Base-by-base conservation (phyloP, 2,113 vertebrate species). In the Calidris pugnax region DNA sequence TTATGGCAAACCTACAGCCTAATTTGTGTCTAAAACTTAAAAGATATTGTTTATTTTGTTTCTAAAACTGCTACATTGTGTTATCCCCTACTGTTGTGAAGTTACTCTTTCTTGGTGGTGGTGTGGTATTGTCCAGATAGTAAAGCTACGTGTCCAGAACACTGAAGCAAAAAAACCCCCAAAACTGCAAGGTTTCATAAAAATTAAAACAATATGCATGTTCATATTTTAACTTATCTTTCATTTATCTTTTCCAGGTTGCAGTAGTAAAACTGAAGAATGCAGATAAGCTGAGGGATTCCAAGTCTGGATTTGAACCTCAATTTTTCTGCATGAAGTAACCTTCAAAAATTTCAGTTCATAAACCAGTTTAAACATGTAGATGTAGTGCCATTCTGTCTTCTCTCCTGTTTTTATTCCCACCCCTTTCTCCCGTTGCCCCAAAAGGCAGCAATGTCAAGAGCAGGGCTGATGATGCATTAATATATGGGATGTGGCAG, bases 221-320 rank as follows among this genome's bases (percentile, higher is more conserved):
- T 90, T 63, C 2, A 1, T 86, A 5, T 80, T 88, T 59, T 80
- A 41, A 63, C 41, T 88, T 80, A 16, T 20, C 14, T 91, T 82
- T 51, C 5, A 21, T 86, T 75, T 97, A n/a, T 89, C 16, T 97
- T 96, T 97, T 97, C 51, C 97, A 99, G 99, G 99, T 99, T 93
- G 99, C 99, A 32, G 99, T 99, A 53, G 99, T 99, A 83, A 99
- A 99, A 98, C 98, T 99, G 96, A 99, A 98, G 98, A 99, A 99
- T 98, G 98, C 99, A 47, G 99, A 99, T 97, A 99, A 99, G 60
- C n/a, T 39, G 33, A 48, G 7, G 35, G 32, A 67, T 90, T n/a
- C 21, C 18, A 37, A 51, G 27, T 77, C 85, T 90, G 47, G 53
- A 75, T 59, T 71, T 63, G 23, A 80, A 55, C 21, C 47, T 92